These are phyloP conservation scores for Falco columbarius DNA, from an alignment of 2,797 vertebrate species.

Conservation along the genomic window DNA sequence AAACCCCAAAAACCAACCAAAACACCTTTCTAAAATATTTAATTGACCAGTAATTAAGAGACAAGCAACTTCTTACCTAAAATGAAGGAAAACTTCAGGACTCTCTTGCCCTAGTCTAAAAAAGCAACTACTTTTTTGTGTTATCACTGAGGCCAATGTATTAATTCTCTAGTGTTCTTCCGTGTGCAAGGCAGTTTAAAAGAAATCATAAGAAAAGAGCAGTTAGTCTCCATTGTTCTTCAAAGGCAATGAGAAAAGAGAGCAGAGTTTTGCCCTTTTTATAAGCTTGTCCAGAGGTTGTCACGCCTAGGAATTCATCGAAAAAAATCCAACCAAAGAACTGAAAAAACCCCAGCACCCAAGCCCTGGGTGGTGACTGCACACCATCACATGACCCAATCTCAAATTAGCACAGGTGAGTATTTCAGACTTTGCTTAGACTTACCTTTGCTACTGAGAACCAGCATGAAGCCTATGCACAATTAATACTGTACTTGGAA, in stretches of 20 bases:
- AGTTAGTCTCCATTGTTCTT: not conserved
- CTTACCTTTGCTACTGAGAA: not conserved
- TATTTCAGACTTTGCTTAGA: not conserved
- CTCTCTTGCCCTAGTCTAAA: not conserved
- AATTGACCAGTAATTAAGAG: not conserved
- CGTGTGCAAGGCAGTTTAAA: not conserved
- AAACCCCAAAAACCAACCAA: too few relatives aligned
- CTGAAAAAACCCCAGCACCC: too few relatives aligned
- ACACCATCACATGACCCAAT: not conserved
- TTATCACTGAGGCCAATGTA: not conserved
- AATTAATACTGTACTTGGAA: not conserved
- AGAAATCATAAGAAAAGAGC: not conserved
- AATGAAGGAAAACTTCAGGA: not conserved
- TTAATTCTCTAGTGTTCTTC: not conserved
- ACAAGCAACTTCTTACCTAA: not conserved
- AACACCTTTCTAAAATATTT: not conserved
- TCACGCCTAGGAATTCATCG: not conserved
- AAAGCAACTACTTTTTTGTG: not conserved
- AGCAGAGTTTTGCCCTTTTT: not conserved
- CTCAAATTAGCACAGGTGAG: not conserved
- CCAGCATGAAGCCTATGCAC: not conserved
- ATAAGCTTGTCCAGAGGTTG: not conserved
- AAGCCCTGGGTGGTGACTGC: not conserved
- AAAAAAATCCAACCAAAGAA: not conserved
- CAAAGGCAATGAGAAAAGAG: not conserved